Evolutionary conservation across 92 coral and sea anemone species (phyloP), one percentile per base, ranked within the genome.

Genomic region (Phymanthus crucifer): DNA sequence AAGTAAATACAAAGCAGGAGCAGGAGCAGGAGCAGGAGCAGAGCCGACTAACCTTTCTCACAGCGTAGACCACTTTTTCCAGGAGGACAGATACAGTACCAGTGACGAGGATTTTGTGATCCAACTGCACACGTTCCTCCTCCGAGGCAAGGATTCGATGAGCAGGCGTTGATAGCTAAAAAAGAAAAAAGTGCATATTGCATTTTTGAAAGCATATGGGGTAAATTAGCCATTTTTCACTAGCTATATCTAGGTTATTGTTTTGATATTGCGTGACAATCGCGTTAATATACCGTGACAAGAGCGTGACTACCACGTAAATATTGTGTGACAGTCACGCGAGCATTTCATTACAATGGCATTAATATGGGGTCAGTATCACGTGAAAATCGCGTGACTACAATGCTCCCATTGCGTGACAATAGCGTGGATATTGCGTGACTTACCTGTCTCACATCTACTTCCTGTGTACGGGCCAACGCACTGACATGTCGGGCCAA

Each of bases 81-180:
- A 17, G 19, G 50, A 14, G 74, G 74, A 35, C 74, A 70, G 46
- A 70, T 36, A 14, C 74, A 70, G 43, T 70, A 34, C 78, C 67
- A 50, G 36, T 50, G 34, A 23, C 26, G 2, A 50, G 6, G 64
- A 32, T 74, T 64, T 23, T 73, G 35, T 38, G 58, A 65, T 17
- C 78, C 78, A 1, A 74, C 78, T 24, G 67, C 78, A 40, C 78
- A 74, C 52, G 78, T 74, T 1, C 66, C 66, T 27, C 78, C 78
- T 27, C 45, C 78, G 29, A 74, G 9, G 24, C 78, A 74, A 32
- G 66, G 66, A 31, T 74, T 74, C 9, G 64, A 54, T 2, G 11
- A 21, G 27, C 64, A 54, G 6, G 64, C 26, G 26, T 21, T 21
- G 7, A 54, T 21, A 29, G 27, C 64, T 54, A 11, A 21, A 14